Base-by-base conservation (phyloP, 2,113 vertebrate species). In the Atherinomorus stipes region DNA sequence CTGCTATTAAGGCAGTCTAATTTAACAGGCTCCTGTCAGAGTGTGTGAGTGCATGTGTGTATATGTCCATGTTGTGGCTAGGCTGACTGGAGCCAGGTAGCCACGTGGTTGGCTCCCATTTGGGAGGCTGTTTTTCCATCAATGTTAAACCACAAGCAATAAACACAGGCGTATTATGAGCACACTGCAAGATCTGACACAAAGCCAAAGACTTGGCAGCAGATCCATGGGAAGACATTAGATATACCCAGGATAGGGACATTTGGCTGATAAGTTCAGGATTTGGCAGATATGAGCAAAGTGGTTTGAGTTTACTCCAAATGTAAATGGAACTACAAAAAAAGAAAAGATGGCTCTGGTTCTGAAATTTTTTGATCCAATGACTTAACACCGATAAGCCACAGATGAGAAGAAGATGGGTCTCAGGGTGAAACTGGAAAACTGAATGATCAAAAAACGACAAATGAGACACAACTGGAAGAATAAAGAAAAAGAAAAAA, bases 11-110 rank as follows among this genome's bases (percentile, higher is more conserved):
- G 58, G 63, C 58, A 57, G 70, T 89, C 85, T 86, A 83, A 88
- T 85, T 72, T 74, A 85, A 86, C 63, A 68, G 26, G 74, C 85
- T 79, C 81, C 89, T 88, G 80, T 91, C 80, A 78, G 73, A 67
- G 71, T 75, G 81, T 64, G 64, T 65, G 59, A 25, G 68, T 59
- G 53, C 23, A 23, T 75, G 64, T 31, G 47, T 53, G 57, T 70
- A 49, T 76, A 64, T n/a, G 25, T 72, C 51, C 44, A 19, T 63
- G 57, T 47, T 71, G 73, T 67, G 83, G 89, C 67, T 70, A 78
- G 82, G 86, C 76, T 83, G 6, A 4, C 72, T 89, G 89, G 86
- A 90, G 86, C 87, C 86, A 90, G 89, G 87, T 88, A 84, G 71
- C 80, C 84, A 87, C 73, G 59, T 90, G 82, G 89, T 88, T 88